Percentiles rank a stretch among this genome's conserved stretches.
These are phyloP conservation scores for Calliopsis andreniformis DNA, from an alignment of 1,140 invertebrate genomes.

Conservation along the genomic window DNA sequence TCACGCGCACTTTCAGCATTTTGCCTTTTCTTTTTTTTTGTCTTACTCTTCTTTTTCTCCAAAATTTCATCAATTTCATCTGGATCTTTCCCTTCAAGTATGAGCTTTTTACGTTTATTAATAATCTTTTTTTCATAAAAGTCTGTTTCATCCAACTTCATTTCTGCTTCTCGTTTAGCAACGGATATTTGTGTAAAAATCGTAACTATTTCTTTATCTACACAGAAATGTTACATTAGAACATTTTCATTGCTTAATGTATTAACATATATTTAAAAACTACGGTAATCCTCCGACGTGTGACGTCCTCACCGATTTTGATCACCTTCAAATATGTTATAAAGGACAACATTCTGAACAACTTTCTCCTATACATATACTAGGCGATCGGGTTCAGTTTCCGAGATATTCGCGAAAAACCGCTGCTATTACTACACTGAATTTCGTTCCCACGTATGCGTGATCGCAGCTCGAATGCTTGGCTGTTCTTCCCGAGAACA, in stretches of 20 bases:
- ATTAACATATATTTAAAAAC: too few relatives aligned
- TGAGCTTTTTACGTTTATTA: slow-evolving; percentile 93
- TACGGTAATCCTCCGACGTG: too few relatives aligned
- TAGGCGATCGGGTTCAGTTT: too few relatives aligned
- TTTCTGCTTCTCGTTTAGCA: slow-evolving; percentile 94
- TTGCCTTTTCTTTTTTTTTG: slow-evolving; percentile 37
- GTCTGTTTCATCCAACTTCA: slow-evolving; percentile 94
- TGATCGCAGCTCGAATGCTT: too few relatives aligned
- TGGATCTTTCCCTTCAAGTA: slow-evolving; percentile 91
- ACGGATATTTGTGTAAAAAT: slow-evolving; percentile 96
- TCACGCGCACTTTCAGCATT: neutral
- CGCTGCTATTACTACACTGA: too few relatives aligned
- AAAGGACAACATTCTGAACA: too few relatives aligned
- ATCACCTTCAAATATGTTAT: too few relatives aligned
- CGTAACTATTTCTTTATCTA: slow-evolving; percentile 91
- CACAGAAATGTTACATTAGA: slow-evolving; percentile 66
- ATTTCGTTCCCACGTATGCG: too few relatives aligned
- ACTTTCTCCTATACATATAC: too few relatives aligned
- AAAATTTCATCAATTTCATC: slow-evolving; percentile 84
- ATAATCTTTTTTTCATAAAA: slow-evolving; percentile 94
- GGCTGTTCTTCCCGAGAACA: too few relatives aligned
- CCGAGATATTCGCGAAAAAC: too few relatives aligned
- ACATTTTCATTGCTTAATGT: neutral
- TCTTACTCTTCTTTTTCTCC: slow-evolving; percentile 46
- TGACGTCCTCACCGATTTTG: too few relatives aligned